Base-by-base conservation (phyloP, 2,797 vertebrate genomes). In the Allobates femoralis region DNA sequence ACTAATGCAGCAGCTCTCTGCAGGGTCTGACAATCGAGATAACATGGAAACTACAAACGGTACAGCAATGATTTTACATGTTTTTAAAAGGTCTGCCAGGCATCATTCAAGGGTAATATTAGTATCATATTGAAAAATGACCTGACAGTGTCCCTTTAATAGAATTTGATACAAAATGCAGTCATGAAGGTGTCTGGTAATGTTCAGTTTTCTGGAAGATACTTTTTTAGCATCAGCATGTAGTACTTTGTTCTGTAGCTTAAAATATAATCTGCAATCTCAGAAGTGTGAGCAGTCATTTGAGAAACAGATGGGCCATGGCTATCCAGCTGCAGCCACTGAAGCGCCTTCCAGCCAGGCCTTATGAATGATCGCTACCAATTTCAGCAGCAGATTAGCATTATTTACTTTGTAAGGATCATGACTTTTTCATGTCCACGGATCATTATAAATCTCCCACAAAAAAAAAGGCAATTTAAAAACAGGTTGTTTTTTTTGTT, bases 401-500 rank as follows among this genome's bases (percentile, higher is more conserved):
- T 83, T 58, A 55, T 23, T 69, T 32, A 41, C 23, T 82, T 30
- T 60, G 67, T 5, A 56, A 50, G 55, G 69, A 83, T 83, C 55
- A 58, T 28, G 67, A 64, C 46, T 53, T 71, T 41, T 12, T 32
- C 8, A 18, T 23, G 30, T 60, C 50, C 26, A 56, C 56, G 37
- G 84, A 58, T 71, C 51, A 77, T 84, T 50, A 73, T 32, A 21
- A 73, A 64, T 46, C 34, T 50, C 19, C 21, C 14, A 60, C 37
- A 46, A 50, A 76, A 34, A 26, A 82, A 56, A 85, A 62, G 62
- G 51, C 41, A 28, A 80, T 73, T 32, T 32, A 56, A 62, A 83
- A 82, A 81, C 67, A 86, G 82, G 82, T 46, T 46, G 30, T 15
- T 23, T 26, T n/a, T 4, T 58, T 77, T 84, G 18, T 77, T 46